Conservation (phyloP, 2,888 invertebrate species). For the Kryphioiulus occultus region DNA sequence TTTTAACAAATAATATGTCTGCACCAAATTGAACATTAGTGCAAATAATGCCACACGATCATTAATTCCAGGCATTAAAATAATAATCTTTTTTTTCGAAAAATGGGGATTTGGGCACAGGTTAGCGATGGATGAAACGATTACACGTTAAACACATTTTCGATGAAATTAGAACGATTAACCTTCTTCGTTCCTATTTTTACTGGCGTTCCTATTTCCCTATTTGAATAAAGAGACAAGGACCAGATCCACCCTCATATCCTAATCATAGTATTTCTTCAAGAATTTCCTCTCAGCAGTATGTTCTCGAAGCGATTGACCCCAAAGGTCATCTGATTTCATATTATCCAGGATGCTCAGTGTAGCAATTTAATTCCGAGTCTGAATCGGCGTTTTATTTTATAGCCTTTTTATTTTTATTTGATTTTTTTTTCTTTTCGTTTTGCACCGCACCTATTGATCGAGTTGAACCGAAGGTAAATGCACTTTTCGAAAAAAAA, state of each 20-base stretch:
- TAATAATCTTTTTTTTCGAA: neutral
- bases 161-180: neutral
- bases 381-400: constrained; percentile 22
- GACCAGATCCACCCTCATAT: constrained; percentile 9
- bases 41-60: neutral
- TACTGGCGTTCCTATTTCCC: neutral
- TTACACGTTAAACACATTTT: neutral
- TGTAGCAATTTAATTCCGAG: constrained; percentile 15
- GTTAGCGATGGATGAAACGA: neutral
- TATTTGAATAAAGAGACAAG: neutral
- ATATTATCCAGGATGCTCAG: neutral
- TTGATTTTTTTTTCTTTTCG: neutral
- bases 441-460: neutral
- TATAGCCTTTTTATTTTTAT: neutral
- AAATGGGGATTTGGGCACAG: constrained; percentile 18
- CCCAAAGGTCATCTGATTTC: constrained; percentile 26
- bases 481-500: neutral
- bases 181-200: neutral
- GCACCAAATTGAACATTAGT: neutral
- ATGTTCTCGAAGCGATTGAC: neutral
- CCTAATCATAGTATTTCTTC: neutral
- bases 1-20: no score
- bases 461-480: constrained; percentile 10
- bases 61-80: neutral
- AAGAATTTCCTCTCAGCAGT: constrained; percentile 7